A percentile compares a stretch with the other conserved stretches of the same genome.
Conservation (phyloP, 2,113 vertebrate genomes). For the Scartelaos histophorus region DNA sequence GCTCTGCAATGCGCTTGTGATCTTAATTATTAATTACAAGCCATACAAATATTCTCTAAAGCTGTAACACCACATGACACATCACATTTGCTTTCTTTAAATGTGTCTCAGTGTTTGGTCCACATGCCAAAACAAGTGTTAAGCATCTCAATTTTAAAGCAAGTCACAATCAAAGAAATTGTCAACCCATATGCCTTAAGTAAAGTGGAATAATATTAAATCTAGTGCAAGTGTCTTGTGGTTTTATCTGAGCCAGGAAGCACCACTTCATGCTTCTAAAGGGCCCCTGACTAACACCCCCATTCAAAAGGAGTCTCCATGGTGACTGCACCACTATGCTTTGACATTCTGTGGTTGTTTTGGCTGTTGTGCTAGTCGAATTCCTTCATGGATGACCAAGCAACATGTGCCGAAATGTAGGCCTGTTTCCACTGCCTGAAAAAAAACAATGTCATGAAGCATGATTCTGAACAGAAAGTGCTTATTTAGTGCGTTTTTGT, state of each 20-base stretch:
- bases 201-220: not conserved
- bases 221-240: constrained; percentile 1
- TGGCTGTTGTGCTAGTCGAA: constrained; percentile 27
- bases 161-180: not conserved
- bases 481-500: not conserved
- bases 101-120: not conserved
- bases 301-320: constrained; percentile 16
- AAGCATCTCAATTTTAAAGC: not conserved
- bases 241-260: not conserved
- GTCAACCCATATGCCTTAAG: not conserved
- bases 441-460: not conserved
- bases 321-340: constrained; percentile 22
- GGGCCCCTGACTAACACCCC: not conserved
- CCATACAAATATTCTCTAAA: not conserved
- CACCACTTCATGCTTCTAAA: not conserved
- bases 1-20: not conserved
- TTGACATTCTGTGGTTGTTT: constrained; percentile 15
- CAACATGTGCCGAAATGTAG: constrained; percentile 12
- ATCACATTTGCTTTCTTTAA: not conserved
- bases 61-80: not conserved
- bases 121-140: constrained; percentile 9
- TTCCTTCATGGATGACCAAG: constrained; percentile 33
- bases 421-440: not conserved
- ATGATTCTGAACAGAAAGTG: not conserved
- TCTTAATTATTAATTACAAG: constrained; percentile 12